Percentiles rank a stretch among this genome's conserved stretches.
Evolutionary conservation across 1,140 invertebrate genomes (phyloP).

Genomic region (Bursaphelenchus mucronatus): DNA sequence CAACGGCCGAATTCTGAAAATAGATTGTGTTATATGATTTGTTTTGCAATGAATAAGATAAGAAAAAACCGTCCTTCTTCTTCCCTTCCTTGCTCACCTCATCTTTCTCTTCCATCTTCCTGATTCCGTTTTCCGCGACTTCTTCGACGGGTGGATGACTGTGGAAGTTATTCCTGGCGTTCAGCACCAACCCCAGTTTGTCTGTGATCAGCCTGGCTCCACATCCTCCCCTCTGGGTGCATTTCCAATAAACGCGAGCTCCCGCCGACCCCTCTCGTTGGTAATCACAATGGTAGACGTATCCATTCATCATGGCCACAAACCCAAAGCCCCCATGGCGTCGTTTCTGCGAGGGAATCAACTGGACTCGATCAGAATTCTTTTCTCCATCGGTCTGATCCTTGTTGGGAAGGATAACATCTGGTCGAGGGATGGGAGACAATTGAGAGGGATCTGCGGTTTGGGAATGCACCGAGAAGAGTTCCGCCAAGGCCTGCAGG

Average conservation of each 20-base stretch:
- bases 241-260: conserved; percentile 12
- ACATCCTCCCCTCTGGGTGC: conserved; percentile 12
- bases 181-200: conserved; percentile 6
- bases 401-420: too few relatives aligned
- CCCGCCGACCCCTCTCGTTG: conserved; percentile 15
- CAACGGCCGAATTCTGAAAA: conserved; percentile 16
- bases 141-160: conserved; percentile 2
- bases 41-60: conserved; percentile 11
- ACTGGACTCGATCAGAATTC: not conserved
- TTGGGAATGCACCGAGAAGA: too few relatives aligned
- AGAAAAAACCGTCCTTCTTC: not conserved
- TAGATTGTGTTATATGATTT: not conserved
- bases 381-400: too few relatives aligned
- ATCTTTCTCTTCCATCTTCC: too few relatives aligned
- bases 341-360: conserved; percentile 17
- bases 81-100: not conserved
- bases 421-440: too few relatives aligned
- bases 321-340: conserved; percentile 3
- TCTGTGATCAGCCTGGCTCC: conserved; percentile 15
- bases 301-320: conserved; percentile 15
- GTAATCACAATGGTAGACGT: conserved; percentile 11
- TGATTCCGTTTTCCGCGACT: too few relatives aligned
- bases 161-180: conserved; percentile 15
- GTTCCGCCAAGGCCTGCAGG: too few relatives aligned
- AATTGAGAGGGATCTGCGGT: too few relatives aligned